phyloP scores from a whole-genome alignment of 2,797 vertebrate genomes.

The Florisuga fusca region DNA sequence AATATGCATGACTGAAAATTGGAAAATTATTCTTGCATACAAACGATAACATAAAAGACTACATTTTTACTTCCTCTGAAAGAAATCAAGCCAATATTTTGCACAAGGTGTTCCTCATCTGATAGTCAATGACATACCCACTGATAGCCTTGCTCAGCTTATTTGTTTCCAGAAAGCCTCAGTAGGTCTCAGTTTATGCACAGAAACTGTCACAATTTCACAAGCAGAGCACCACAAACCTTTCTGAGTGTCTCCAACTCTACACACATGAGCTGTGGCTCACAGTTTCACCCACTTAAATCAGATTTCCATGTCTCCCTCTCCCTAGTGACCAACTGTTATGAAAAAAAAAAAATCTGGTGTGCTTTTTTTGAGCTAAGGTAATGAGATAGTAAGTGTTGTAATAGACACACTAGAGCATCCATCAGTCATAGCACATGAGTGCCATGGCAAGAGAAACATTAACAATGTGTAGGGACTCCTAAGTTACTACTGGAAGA shows the following conservation, averaged over 20 bases:
- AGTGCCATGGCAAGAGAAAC: background rate
- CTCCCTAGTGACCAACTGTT: background rate
- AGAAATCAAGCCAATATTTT: background rate
- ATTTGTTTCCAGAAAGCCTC: background rate
- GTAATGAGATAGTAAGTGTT: background rate
- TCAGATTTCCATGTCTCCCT: background rate
- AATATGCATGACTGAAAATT: background rate
- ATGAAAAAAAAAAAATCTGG: background rate
- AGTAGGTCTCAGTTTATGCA: background rate
- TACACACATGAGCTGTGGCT: background rate
- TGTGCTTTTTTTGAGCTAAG: background rate
- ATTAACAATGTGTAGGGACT: background rate
- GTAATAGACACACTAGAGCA: background rate
- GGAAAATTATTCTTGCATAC: background rate
- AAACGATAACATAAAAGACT: background rate
- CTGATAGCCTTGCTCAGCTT: background rate
- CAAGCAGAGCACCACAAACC: background rate
- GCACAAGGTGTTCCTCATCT: background rate
- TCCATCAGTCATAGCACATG: background rate
- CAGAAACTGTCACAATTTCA: background rate
- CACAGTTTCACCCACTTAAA: background rate
- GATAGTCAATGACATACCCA: background rate
- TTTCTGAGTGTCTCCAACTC: background rate
- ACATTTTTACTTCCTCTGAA: background rate
- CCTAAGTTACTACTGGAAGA: background rate